Percentiles rank a stretch among this genome's conserved stretches.
These are phyloP conservation scores for Pelecanus crispus DNA, from an alignment of 2,113 vertebrate genomes.

Conservation along the genomic window DNA sequence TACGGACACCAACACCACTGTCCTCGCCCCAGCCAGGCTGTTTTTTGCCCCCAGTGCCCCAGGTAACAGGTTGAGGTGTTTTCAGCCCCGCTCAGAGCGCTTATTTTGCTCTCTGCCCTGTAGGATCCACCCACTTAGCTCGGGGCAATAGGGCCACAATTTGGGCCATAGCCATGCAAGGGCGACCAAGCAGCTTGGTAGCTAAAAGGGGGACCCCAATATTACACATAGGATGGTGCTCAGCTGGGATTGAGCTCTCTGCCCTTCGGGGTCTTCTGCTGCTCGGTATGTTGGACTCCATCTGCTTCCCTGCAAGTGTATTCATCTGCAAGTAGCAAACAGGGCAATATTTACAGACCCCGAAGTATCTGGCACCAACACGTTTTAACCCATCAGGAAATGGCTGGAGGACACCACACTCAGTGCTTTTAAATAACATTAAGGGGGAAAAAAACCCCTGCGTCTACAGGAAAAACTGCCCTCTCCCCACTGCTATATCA, in stretches of 20 bases:
- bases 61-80: background rate
- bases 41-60: background rate
- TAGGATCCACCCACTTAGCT: background rate
- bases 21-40: background rate
- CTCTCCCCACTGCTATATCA: background rate
- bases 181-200: background rate
- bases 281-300: background rate
- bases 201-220: background rate
- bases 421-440: slow-evolving; percentile 20
- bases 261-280: background rate
- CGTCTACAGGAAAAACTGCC: background rate
- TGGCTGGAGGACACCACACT: background rate
- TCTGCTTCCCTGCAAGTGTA: background rate
- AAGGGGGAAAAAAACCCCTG: background rate
- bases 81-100: background rate
- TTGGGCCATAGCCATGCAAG: accelerated
- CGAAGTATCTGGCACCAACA: background rate
- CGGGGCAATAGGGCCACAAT: accelerated
- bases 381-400: background rate
- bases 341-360: background rate
- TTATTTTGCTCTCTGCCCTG: background rate
- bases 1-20: accelerated
- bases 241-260: background rate
- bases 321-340: background rate
- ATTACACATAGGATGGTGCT: accelerated